A percentile compares a stretch with the other conserved stretches of the same genome.
These are phyloP conservation scores for Nasonia longicornis DNA, from an alignment of 1,140 invertebrate species.

Conservation along the genomic window DNA sequence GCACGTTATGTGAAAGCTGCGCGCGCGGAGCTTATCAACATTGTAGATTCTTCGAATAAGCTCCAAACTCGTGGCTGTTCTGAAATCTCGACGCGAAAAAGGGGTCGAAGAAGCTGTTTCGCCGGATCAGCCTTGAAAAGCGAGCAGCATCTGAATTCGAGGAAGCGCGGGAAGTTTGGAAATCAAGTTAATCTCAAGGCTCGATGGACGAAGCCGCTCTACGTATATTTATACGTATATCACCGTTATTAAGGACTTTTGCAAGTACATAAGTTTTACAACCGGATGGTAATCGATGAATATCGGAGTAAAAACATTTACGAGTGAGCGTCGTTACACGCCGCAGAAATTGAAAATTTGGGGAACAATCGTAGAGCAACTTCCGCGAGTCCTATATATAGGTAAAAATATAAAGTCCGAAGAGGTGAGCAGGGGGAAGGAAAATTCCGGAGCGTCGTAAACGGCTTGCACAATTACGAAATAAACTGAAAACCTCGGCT, in stretches of 20 bases:
- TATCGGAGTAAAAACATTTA: not conserved
- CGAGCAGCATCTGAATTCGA: not conserved
- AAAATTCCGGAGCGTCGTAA: not conserved
- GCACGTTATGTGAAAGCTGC: no score
- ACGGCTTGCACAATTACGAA: not conserved
- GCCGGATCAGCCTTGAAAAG: conserved; percentile 18
- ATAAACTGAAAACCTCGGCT: not conserved
- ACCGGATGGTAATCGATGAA: not conserved
- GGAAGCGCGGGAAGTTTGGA: conserved; percentile 2
- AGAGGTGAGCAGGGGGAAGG: not conserved
- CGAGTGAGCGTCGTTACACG: not conserved
- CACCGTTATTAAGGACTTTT: conserved; percentile 8
- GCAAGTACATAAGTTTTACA: not conserved
- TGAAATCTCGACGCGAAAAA: not conserved
- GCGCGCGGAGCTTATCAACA: not conserved
- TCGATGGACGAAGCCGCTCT: not conserved
- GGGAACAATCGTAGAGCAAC: not conserved
- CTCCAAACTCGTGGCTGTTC: not conserved
- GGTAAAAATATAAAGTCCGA: not conserved
- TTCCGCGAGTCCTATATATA: not conserved
- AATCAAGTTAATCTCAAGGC: conserved; percentile 5
- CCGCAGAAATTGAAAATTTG: not conserved
- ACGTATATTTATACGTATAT: not conserved
- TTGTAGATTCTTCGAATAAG: not conserved
- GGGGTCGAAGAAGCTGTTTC: not conserved